Percentiles rank a stretch among this genome's conserved stretches.
phyloP scores from a whole-genome alignment of 2,113 vertebrate genomes.

The Mystacornis crossleyi region DNA sequence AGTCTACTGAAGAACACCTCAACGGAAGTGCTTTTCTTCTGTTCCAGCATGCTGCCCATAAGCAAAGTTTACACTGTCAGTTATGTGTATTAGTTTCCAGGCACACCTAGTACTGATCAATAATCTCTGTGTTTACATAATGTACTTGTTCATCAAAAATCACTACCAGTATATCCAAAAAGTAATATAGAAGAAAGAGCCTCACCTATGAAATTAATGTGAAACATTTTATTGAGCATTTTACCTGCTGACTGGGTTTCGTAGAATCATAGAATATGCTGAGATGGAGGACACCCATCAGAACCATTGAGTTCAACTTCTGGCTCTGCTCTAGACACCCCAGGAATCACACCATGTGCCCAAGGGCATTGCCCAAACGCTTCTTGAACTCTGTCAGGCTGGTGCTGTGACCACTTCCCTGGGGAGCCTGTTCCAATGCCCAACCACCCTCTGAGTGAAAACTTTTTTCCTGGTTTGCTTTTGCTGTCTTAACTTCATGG shows the following conservation, averaged over 20 bases:
- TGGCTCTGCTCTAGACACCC: not conserved
- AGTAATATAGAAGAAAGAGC: not conserved
- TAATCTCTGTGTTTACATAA: not conserved
- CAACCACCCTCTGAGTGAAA: not conserved
- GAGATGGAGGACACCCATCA: not conserved
- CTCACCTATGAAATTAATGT: not conserved
- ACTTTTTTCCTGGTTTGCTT: not conserved
- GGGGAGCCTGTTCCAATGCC: not conserved
- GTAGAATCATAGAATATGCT: not conserved
- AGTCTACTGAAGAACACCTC: not conserved
- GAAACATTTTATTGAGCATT: not conserved
- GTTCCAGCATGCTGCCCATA: not conserved
- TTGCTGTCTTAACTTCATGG: not conserved
- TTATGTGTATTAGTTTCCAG: not conserved
- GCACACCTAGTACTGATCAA: not conserved
- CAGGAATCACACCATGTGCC: too few species aligned
- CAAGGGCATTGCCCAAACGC: not conserved
- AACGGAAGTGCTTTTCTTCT: not conserved
- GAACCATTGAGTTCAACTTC: not conserved
- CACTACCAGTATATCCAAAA: not conserved
- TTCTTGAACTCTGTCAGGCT: not conserved
- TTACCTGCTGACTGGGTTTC: not conserved
- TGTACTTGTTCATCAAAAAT: not conserved
- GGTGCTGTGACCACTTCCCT: not conserved
- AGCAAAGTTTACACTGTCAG: not conserved